Percentiles rank a stretch among this genome's conserved stretches.
Conservation (phyloP, 2,113 vertebrate species). For the Macaca nemestrina region DNA sequence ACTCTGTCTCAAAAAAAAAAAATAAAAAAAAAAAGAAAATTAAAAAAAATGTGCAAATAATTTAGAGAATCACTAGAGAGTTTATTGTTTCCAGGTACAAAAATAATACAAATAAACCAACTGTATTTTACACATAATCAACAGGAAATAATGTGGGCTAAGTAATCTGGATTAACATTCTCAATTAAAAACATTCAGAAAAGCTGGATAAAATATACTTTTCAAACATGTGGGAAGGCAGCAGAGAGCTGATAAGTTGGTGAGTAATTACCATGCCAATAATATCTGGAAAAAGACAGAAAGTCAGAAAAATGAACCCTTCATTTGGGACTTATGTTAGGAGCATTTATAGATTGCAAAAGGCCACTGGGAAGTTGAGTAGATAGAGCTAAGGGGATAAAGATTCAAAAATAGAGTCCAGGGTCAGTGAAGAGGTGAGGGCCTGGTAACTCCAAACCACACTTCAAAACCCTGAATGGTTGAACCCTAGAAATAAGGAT, state of each 20-base stretch:
- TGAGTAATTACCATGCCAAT: neutral
- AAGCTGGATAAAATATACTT: neutral
- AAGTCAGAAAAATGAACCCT: neutral
- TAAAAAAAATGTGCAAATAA: conserved; percentile 12
- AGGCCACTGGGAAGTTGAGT: neutral
- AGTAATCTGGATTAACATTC: neutral
- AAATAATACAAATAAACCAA: neutral
- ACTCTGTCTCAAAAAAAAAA: too few species aligned
- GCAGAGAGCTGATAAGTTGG: neutral
- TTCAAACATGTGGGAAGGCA: neutral
- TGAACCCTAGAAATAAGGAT: neutral
- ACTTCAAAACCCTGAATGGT: neutral
- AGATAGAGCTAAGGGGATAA: neutral
- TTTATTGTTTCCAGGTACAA: neutral
- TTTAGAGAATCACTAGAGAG: neutral
- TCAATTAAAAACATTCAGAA: neutral
- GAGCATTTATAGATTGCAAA: neutral
- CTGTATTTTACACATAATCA: neutral
- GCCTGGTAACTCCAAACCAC: neutral
- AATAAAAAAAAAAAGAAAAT: neutral
- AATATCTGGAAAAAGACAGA: neutral
- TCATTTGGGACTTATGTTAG: neutral
- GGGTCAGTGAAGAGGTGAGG: neutral
- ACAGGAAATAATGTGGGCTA: neutral
- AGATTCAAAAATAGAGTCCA: neutral